Conservation (phyloP, 2,888 invertebrate species). For the Prenolepis imparis region DNA sequence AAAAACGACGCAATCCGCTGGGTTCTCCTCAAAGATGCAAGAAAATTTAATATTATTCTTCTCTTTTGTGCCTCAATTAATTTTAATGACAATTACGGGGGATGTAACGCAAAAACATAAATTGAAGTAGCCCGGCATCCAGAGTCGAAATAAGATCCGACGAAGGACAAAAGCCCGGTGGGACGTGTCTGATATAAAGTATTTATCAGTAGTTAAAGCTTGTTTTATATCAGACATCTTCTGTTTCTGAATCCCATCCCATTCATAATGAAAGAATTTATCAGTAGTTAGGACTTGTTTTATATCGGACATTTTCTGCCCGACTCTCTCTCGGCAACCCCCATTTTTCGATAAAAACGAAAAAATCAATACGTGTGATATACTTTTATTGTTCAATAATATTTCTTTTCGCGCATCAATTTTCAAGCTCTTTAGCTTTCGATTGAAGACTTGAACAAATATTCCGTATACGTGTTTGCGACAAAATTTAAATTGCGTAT, state of each 20-base stretch:
- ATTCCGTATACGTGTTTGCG: not conserved
- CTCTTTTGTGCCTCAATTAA: constrained; percentile 20
- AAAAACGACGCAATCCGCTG: constrained; percentile 3
- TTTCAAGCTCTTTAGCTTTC: not conserved
- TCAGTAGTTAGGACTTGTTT: not conserved
- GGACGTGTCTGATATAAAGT: constrained; percentile 13
- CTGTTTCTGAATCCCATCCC: not conserved
- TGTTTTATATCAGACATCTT: constrained; percentile 1
- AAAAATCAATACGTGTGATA: not conserved
- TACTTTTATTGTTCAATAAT: not conserved
- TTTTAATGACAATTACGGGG: constrained; percentile 1
- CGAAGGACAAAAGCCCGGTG: not conserved
- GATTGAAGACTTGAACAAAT: not conserved
- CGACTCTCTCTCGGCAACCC: not conserved
- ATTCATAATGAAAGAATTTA: constrained; percentile 14
- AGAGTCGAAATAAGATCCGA: not conserved
- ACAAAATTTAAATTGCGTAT: constrained; percentile 1
- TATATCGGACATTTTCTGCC: constrained; percentile 6
- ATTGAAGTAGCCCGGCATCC: not conserved
- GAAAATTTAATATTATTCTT: not conserved
- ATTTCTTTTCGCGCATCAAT: not conserved
- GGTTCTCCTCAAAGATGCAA: not conserved
- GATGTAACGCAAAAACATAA: not conserved
- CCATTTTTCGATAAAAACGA: not conserved
- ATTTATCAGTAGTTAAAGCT: constrained; percentile 16